Conservation (phyloP, 2,797 vertebrate genomes). For the Aeoliscus strigatus region DNA sequence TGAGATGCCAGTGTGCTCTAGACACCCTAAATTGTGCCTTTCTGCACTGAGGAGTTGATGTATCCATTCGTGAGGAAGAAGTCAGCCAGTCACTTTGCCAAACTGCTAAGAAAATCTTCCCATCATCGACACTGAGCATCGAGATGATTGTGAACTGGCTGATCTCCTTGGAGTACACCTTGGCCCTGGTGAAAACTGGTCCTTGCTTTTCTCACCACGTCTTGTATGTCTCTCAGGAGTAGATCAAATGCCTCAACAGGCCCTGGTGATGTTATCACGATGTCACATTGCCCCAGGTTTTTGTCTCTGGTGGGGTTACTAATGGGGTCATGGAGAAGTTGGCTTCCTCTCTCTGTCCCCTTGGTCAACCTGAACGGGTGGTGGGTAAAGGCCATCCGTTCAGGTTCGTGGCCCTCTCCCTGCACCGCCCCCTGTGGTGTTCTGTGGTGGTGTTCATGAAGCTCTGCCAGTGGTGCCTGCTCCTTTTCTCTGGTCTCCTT, state of each 20-base stretch:
- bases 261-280: not conserved
- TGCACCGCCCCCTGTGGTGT: not conserved
- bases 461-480: not conserved
- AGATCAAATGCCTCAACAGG: not conserved
- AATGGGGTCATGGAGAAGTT: not conserved
- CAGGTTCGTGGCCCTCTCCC: not conserved
- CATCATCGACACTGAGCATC: no score
- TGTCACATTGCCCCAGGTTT: not conserved
- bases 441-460: not conserved
- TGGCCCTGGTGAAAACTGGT: no score
- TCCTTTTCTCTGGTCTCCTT: conserved; percentile 1
- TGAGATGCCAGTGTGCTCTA: no score
- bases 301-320: not conserved
- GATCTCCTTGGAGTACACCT: no score
- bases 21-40: no score
- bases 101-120: no score
- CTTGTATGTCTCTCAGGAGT: no score
- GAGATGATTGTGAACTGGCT: no score
- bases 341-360: not conserved
- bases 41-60: no score
- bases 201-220: no score
- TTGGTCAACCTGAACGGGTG: not conserved
- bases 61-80: no score
- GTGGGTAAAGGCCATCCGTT: not conserved
- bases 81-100: no score